Evolutionary conservation across 2,113 vertebrate genomes (phyloP).

Genomic region (Callithrix jacchus): DNA sequence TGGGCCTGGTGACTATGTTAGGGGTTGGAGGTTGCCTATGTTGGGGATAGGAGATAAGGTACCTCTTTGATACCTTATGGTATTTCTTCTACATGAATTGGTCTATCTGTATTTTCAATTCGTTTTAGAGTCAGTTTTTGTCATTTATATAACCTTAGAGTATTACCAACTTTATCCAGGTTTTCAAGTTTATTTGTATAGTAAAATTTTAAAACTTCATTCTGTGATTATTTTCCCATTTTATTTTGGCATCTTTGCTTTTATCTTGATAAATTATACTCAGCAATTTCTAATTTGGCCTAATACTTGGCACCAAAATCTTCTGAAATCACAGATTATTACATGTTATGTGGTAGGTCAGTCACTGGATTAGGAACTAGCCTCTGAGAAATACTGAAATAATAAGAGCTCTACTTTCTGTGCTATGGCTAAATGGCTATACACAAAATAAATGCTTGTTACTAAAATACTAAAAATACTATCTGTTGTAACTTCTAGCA

Average conservation of each 20-base stretch:
- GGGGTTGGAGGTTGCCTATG: not conserved
- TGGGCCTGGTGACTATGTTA: not conserved
- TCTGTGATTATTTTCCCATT: not conserved
- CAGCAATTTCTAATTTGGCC: not conserved
- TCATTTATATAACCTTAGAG: not conserved
- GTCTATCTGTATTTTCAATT: constrained; percentile 1
- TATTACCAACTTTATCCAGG: not conserved
- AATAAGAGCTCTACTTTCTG: not conserved
- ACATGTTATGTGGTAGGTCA: not conserved
- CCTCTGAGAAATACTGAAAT: not conserved
- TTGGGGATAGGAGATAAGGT: not conserved
- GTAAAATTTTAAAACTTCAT: not conserved
- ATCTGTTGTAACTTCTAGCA: not conserved
- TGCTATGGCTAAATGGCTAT: not conserved
- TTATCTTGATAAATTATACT: not conserved
- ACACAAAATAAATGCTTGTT: not conserved
- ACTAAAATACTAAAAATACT: not conserved
- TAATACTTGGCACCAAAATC: not conserved
- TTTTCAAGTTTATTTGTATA: not conserved
- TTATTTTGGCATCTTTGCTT: not conserved
- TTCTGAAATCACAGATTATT: constrained; percentile 6
- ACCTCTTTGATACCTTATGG: not conserved
- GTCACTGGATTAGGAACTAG: not conserved
- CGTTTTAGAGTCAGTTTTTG: not conserved
- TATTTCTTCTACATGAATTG: not conserved